Base-by-base conservation (phyloP, 92 coral and sea anemone species). In the Parazoanthus atlanticus region DNA sequence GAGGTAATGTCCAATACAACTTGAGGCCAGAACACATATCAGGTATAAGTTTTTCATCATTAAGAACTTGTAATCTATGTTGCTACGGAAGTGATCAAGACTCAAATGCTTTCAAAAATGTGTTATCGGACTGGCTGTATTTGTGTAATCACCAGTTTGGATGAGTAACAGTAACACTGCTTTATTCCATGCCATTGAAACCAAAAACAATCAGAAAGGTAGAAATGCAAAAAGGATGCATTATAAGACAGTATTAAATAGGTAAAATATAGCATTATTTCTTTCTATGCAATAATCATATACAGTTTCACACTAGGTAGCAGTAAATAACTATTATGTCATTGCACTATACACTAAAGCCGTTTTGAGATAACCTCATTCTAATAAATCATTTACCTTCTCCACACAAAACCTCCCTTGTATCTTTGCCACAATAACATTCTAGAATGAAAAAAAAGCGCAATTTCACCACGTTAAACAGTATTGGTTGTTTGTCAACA, bases 341-440 rank as follows among this genome's bases (percentile, higher is more conserved):
- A 30, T 23, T 66, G 65, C 21, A 38, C 67, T 2, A 29, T 70
- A 43, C 31, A 69, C 6, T 26, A 28, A 29, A 70, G 17, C 65
- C 0, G 23, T 16, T 56, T 56, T 56, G 65, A 56, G 28, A 61
- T 61, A 61, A 21, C 9, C 69, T 10, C 26, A 61, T 8, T 3
- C 3, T 61, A 23, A 17, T 3, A n/a, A 43, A 9, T 26, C 61
- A n/a, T 25, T 70, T 80, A 94, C 98, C 98, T 88, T 94, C 78
- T 74, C 99, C 99, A 95, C 99, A 97, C 7, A 86, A 21, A 33
- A 91, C 89, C 52, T 94, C 93, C 49, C 92, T 88, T n/a, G 89
- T 89, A 56, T 88, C 89, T 88, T 96, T 92, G 76, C 97, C 96
- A 88, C 99, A 97, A 84, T 95, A 97, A 85, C 99, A 97, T n/a